Evolutionary conservation across 2,797 vertebrate species (phyloP).

Genomic region (Pteronotus mesoamericanus): DNA sequence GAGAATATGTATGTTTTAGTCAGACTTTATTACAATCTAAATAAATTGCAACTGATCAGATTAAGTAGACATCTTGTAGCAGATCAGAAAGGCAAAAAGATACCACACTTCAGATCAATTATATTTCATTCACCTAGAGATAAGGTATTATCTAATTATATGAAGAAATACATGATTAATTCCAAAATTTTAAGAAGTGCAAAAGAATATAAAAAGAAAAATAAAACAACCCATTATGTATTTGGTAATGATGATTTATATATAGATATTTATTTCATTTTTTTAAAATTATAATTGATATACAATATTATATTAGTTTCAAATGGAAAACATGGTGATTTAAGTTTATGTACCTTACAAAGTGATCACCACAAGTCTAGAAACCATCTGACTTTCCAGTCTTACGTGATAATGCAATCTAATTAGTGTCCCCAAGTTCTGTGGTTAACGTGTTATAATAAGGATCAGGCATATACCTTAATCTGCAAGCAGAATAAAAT

Average conservation of each 20-base stretch:
- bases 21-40: background rate
- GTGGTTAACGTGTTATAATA: background rate
- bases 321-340: background rate
- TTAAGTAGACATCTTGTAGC: background rate
- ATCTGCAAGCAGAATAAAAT: background rate
- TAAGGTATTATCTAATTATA: background rate
- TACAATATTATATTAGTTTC: background rate
- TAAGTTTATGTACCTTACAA: background rate
- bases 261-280: background rate
- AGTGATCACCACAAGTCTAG: background rate
- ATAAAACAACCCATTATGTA: background rate
- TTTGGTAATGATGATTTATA: background rate
- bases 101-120: background rate
- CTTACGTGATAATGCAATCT: background rate
- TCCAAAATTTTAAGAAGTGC: background rate
- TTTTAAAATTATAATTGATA: background rate
- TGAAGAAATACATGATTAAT: background rate
- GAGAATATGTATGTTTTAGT: background rate
- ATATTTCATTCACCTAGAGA: background rate
- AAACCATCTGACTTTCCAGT: background rate
- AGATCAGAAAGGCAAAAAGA: background rate
- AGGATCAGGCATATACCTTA: background rate
- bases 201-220: background rate
- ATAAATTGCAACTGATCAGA: constrained; percentile 1
- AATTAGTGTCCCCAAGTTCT: background rate